phyloP scores from a whole-genome alignment of 2,113 vertebrate genomes.

The Mormoops blainvillei region DNA sequence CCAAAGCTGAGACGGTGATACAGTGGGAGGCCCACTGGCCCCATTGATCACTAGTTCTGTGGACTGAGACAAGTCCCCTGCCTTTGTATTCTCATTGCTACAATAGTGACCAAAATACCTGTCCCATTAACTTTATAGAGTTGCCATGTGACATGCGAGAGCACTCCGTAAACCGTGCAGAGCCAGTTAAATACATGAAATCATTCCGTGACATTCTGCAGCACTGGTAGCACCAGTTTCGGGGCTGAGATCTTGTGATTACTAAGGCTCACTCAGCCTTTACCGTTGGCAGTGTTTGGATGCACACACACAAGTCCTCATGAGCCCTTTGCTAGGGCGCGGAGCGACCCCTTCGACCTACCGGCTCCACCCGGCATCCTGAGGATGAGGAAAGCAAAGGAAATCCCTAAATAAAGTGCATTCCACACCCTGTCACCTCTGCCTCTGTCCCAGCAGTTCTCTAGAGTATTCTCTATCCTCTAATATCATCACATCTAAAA shows the following conservation, averaged over 20 bases:
- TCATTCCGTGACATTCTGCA: not conserved
- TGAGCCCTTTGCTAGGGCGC: not conserved
- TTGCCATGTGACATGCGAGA: not conserved
- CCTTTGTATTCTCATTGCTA: not conserved
- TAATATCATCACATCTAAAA: not conserved
- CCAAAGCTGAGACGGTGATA: not conserved
- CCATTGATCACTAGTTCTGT: not conserved
- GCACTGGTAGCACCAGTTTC: not conserved
- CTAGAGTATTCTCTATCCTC: not conserved
- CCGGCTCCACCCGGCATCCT: not conserved
- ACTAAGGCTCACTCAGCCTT: not conserved
- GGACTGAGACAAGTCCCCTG: not conserved
- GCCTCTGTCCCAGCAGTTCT: not conserved
- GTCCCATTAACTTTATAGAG: not conserved
- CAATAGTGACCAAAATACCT: not conserved
- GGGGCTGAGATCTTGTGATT: not conserved
- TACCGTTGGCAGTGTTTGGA: not conserved
- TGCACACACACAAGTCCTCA: not conserved
- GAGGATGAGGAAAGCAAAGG: not conserved
- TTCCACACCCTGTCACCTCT: not conserved
- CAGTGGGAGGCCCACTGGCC: not conserved
- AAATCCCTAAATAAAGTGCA: not conserved
- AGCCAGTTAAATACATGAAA: not conserved
- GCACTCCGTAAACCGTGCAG: not conserved
- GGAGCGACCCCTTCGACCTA: not conserved